Conservation (phyloP, 2,113 vertebrate species). For the Neotoma lepida region DNA sequence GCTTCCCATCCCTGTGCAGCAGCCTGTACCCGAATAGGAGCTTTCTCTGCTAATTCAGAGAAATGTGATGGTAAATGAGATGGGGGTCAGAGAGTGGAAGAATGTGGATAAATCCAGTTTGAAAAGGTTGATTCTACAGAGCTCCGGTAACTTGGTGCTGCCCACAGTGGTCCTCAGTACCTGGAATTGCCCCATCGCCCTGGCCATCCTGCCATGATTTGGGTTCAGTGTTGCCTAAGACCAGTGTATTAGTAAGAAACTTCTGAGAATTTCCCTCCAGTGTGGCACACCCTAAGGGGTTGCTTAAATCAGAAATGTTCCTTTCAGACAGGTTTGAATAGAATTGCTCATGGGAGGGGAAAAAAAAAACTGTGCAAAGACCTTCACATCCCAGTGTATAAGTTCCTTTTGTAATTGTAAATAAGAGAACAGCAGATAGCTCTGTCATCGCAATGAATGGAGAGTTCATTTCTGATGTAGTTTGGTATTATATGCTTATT, state of each 20-base stretch:
- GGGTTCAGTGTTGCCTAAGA: conserved; percentile 9
- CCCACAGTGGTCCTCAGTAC: not conserved
- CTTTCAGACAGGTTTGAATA: not conserved
- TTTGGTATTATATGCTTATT: not conserved
- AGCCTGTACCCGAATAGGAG: not conserved
- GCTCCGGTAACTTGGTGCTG: not conserved
- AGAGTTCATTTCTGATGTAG: not conserved
- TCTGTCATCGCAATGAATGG: not conserved
- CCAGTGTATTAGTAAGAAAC: not conserved
- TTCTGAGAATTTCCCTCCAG: not conserved
- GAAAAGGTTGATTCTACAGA: not conserved
- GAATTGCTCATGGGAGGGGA: not conserved
- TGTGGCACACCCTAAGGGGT: not conserved
- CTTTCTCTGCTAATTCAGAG: not conserved
- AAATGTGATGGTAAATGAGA: not conserved
- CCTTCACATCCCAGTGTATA: not conserved
- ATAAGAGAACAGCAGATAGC: not conserved
- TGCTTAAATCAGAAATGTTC: conserved; percentile 15
- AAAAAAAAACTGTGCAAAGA: not conserved
- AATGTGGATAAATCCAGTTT: not conserved
- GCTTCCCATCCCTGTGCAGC: not conserved
- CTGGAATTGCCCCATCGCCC: not conserved
- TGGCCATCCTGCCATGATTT: not conserved
- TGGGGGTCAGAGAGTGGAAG: not conserved
- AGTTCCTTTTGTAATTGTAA: not conserved